Evolutionary conservation across 2,888 invertebrate genomes (phyloP), one percentile per base, ranked within the genome.

Genomic region (Cryptus armator): DNA sequence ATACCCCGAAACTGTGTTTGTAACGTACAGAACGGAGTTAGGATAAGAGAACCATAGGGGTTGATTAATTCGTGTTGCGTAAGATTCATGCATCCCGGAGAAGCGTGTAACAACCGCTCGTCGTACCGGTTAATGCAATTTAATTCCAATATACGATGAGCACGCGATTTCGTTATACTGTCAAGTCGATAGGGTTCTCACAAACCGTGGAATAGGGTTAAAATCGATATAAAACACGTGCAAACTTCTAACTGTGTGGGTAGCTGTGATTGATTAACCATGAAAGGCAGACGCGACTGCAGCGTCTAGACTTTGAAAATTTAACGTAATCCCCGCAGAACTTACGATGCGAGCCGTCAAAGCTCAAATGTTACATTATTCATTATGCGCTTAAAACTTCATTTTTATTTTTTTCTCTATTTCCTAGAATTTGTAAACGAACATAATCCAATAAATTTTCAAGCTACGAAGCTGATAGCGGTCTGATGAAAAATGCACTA

Each of bases 51-150:
- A 19, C 12, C 19, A 56, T 19, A 24, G 56, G 24, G 56, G 19
- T 56, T 24, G 24, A 24, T 56, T 56, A 56, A 56, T 56, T 24
- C 19, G 1, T 19, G 56, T 56, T 56, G 56, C 56, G 56, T 56
- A 56, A 56, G 56, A 56, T 56, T 19, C 56, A 19, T 24, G 56
- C 24, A 56, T 24, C 56, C 56, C 3, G 10, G 12, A 24, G 24
- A 56, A 19, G 56, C 12, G 24, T 24, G 19, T 24, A 10, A 10
- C 12, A 56, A 24, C 24, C 19, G 4, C 24, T 9, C 24, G 19
- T 1, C 56, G 75, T 64, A 64, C 67, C 64, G 56, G 82, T 82
- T 82, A 77, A 82, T 82, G 71, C 71, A 82, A 82, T 82, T 82
- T 82, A 66, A 77, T 82, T 71, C 64, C 66, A 53, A 77, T 77